Evolutionary conservation across 1,140 invertebrate species (phyloP).

Genomic region (Drosophila nannoptera): DNA sequence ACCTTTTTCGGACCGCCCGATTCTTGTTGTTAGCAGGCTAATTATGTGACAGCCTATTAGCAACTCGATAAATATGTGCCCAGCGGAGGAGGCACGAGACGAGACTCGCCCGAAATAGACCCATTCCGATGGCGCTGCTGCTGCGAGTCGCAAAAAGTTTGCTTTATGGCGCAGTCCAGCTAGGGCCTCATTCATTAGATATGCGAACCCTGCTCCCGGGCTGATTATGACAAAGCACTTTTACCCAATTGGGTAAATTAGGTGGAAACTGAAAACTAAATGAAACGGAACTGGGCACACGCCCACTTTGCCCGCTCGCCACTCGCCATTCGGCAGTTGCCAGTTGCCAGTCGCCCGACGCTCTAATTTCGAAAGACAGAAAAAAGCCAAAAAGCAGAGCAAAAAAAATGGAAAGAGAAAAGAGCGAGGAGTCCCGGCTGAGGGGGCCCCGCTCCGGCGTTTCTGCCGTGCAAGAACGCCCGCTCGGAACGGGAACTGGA

Average conservation of each 20-base stretch:
- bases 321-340: constrained; percentile 42
- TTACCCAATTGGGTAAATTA: constrained; percentile 77
- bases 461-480: constrained; percentile 14
- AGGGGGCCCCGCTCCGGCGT: constrained; percentile 25
- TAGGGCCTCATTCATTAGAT: constrained; percentile 66
- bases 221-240: constrained; percentile 77
- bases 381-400: constrained; percentile 42
- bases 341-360: constrained; percentile 42
- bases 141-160: constrained; percentile 51
- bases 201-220: constrained; percentile 76
- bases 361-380: constrained; percentile 65
- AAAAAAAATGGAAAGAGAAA: constrained; percentile 14
- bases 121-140: constrained; percentile 25
- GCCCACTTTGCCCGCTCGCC: constrained; percentile 54
- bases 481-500: constrained; percentile 37
- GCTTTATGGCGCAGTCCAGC: constrained; percentile 32
- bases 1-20: constrained; percentile 50
- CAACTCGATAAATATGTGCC: constrained; percentile 77
- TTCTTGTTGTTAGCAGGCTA: constrained; percentile 68
- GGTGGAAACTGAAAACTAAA: constrained; percentile 77
- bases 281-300: constrained; percentile 73
- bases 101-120: constrained; percentile 37
- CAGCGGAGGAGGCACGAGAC: constrained; percentile 46
- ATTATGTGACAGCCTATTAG: constrained; percentile 77
- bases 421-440: constrained; percentile 9